These are phyloP conservation scores for Dasypus novemcinctus DNA, from an alignment of 2,113 vertebrate genomes.

Conservation along the genomic window DNA sequence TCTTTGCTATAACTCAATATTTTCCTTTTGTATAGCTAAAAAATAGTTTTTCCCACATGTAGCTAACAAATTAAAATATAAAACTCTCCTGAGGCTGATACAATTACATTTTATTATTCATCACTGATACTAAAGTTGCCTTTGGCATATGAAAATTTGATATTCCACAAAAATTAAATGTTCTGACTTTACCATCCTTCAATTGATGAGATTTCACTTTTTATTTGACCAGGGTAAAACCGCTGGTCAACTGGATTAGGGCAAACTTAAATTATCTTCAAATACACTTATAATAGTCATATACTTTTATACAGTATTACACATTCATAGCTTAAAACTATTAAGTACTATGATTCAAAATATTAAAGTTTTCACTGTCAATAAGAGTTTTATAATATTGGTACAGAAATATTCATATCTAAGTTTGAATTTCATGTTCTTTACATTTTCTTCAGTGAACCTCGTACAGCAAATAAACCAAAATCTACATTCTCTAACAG, in stretches of 20 bases:
- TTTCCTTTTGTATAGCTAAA: constrained; percentile 28
- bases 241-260: constrained; percentile 85
- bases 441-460: constrained; percentile 77
- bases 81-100: constrained; percentile 82
- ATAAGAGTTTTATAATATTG: constrained; percentile 83
- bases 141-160: constrained; percentile 86
- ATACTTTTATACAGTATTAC: constrained; percentile 79
- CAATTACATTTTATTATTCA: constrained; percentile 85
- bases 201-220: constrained; percentile 87
- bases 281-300: constrained; percentile 85
- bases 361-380: constrained; percentile 83
- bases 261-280: constrained; percentile 86
- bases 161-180: constrained; percentile 85
- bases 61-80: constrained; percentile 78
- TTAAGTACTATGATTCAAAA: constrained; percentile 84
- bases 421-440: constrained; percentile 80
- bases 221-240: constrained; percentile 87
- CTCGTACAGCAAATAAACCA: constrained; percentile 65
- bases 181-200: constrained; percentile 82
- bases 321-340: constrained; percentile 80
- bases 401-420: constrained; percentile 81
- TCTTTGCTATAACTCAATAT: not conserved
- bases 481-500: constrained; percentile 76
- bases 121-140: constrained; percentile 83
- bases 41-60: constrained; percentile 49